Evolutionary conservation across 2,797 vertebrate species (phyloP).

Genomic region (Erpetoichthys calabaricus): DNA sequence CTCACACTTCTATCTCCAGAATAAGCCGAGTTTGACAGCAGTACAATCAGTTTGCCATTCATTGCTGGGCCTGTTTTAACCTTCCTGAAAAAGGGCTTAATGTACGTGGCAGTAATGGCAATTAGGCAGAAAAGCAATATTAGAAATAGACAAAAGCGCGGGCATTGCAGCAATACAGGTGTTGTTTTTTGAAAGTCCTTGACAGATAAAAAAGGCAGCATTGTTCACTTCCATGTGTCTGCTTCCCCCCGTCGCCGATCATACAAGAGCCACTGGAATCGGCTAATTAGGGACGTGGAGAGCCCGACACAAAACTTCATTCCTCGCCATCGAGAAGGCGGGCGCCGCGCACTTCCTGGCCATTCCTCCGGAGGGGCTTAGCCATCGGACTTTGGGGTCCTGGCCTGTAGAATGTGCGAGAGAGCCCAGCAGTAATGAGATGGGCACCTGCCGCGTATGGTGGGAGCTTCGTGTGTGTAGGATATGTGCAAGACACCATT

Average conservation of each 20-base stretch:
- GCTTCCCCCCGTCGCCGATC: constrained; percentile 60
- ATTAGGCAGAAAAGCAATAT: constrained; percentile 86
- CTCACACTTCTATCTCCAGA: constrained; percentile 84
- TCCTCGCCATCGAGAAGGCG: constrained; percentile 53
- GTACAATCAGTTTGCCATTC: constrained; percentile 99
- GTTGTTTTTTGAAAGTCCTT: constrained; percentile 46
- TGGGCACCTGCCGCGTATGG: no score
- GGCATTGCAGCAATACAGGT: constrained; percentile 72
- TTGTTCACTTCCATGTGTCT: constrained; percentile 68
- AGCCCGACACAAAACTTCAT: constrained; percentile 59
- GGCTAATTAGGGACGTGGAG: constrained; percentile 66
- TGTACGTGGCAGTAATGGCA: constrained; percentile 77
- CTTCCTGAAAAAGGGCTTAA: constrained; percentile 83
- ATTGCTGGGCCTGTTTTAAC: constrained; percentile 92
- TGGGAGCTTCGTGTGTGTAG: no score
- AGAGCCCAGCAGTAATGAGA: no score
- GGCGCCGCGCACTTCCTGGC: constrained; percentile 2
- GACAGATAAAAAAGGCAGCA: constrained; percentile 51
- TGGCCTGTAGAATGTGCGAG: no score
- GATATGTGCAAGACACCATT: no score
- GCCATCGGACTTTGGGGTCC: no score
- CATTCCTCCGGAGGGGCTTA: no score
- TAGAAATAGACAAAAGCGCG: constrained; percentile 77
- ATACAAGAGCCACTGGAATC: constrained; percentile 63
- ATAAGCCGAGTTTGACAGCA: constrained; percentile 98